Evolutionary conservation across 2,888 invertebrate species (phyloP), one percentile per base, ranked within the genome.

Genomic region (Mycalesis mineus): DNA sequence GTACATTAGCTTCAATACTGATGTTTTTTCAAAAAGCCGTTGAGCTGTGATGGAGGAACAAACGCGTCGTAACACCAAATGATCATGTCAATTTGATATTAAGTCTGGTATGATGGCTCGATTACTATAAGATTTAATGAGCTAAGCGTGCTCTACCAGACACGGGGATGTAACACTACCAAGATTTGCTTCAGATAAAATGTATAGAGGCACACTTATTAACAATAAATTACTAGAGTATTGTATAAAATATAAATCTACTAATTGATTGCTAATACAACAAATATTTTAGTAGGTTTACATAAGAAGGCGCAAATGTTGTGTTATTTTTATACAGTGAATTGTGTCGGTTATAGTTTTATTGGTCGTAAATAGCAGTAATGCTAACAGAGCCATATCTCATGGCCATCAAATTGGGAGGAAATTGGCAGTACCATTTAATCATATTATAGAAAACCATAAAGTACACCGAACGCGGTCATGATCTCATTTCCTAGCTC

Each of bases 401-500:
- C 51, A 51, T 31, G n/a, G 15, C 31, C 31, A 51, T 51, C 51
- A 51, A 40, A 51, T 40, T 14, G 50, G 51, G 11, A 51, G 40
- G 40, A 41, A 51, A 51, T 51, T 49, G 41, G 40, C 48, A 55
- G 36, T 49, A 33, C 41, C 48, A 49, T 55, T 49, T 49, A 55
- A 41, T 40, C 42, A 49, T 55, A 55, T 58, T 61, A 65, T 65
- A 70, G 68, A 68, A 72, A 68, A 72, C 70, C 71, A 69, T 73
- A 72, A 74, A 75, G 64, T 57, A 60, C 60, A 56, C 61, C 65
- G 65, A 77, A 74, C 66, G 72, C 72, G 77, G 75, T 68, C 77
- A 63, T 74, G 78, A 74, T 76, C 78, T 74, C 68, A 75, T 77
- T 77, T 72, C 73, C 57, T 51, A 60, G 69, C 63, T 67, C 68